Conservation (phyloP, 2,113 vertebrate genomes). For the Stigmatopora nigra region DNA sequence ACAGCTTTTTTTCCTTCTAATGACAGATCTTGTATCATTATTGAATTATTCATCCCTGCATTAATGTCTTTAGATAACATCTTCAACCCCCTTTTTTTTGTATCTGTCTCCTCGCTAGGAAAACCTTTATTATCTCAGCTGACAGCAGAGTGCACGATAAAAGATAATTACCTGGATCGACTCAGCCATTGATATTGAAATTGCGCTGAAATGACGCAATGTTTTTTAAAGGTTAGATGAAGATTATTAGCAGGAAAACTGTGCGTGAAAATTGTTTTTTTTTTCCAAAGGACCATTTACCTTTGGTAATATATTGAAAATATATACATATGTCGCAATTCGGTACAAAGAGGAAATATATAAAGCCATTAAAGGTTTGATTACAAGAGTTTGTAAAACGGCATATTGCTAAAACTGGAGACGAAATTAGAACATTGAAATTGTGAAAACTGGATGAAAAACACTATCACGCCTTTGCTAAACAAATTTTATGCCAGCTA, state of each 20-base stretch:
- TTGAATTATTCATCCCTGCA: constrained; percentile 91
- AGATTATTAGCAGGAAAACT: constrained; percentile 81
- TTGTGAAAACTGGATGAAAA: too few relatives aligned
- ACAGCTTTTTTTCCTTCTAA: constrained; percentile 40
- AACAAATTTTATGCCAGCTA: not conserved
- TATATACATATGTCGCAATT: too few relatives aligned
- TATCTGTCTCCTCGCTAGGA: constrained; percentile 71
- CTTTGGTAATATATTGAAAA: constrained; percentile 41
- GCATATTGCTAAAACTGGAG: too few relatives aligned
- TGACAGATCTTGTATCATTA: constrained; percentile 86
- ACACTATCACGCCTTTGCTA: too few relatives aligned
- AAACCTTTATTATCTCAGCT: constrained; percentile 86
- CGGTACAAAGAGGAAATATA: too few relatives aligned
- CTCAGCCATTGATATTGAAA: constrained; percentile 95
- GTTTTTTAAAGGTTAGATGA: constrained; percentile 95
- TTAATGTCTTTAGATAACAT: constrained; percentile 88
- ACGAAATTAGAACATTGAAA: too few relatives aligned
- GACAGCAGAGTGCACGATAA: constrained; percentile 89
- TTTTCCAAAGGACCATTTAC: not conserved
- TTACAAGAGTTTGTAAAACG: too few relatives aligned
- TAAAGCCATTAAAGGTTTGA: too few relatives aligned
- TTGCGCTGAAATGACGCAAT: constrained; percentile 87
- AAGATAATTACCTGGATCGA: constrained; percentile 98
- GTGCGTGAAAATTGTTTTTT: constrained; percentile 20
- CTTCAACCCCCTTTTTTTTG: constrained; percentile 59